Percentiles rank a stretch among this genome's conserved stretches.
Conservation (phyloP, 2,888 invertebrate genomes). For the Itoplectis maculator region DNA sequence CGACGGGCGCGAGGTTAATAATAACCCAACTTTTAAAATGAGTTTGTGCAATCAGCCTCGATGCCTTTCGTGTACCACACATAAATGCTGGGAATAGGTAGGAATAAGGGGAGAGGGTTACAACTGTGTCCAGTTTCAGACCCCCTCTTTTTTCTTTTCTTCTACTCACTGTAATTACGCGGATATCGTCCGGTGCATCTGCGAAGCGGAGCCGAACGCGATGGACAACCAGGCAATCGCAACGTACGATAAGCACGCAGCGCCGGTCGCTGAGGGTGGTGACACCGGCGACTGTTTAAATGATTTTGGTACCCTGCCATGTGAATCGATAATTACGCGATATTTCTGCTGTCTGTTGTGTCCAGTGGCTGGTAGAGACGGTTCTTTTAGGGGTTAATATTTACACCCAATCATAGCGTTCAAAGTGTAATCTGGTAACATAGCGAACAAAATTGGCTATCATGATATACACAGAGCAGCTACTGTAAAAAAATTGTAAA, state of each 20-base stretch:
- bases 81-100: background rate
- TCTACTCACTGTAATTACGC: slow-evolving; percentile 73
- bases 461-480: too few species aligned
- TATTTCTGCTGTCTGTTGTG: too few species aligned
- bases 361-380: too few species aligned
- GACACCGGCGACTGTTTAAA: slow-evolving; percentile 2
- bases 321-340: background rate
- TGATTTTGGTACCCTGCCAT: background rate
- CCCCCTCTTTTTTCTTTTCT: slow-evolving; percentile 43
- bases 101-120: background rate
- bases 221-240: slow-evolving; percentile 1
- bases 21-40: slow-evolving; percentile 64
- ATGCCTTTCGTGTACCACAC: slow-evolving; percentile 43
- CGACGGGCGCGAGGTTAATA: slow-evolving; percentile 56
- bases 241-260: slow-evolving; percentile 21
- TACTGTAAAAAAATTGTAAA: too few species aligned
- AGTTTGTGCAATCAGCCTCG: slow-evolving; percentile 24
- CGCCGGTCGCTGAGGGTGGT: too few species aligned
- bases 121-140: slow-evolving; percentile 11
- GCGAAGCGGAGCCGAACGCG: slow-evolving; percentile 48
- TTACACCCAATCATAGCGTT: too few species aligned
- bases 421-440: too few species aligned
- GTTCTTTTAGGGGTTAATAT: too few species aligned
- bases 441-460: too few species aligned
- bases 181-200: slow-evolving; percentile 72